phyloP scores from a whole-genome alignment of 2,888 invertebrate species.

The Dicyrtoma fusca region DNA sequence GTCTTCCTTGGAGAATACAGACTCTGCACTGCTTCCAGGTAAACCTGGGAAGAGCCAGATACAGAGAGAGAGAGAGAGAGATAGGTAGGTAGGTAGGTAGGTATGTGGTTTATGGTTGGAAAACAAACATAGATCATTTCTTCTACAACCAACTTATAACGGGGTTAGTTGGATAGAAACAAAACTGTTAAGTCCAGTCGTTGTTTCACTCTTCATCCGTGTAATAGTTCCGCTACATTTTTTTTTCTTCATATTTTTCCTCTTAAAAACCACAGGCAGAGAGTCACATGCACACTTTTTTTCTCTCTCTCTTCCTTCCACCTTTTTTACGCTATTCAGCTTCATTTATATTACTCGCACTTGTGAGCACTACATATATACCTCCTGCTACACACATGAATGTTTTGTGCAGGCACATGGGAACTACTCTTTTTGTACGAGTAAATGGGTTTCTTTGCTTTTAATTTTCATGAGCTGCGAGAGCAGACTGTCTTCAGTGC shows the following conservation, averaged over 20 bases:
- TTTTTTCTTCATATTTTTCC: slow-evolving; percentile 12
- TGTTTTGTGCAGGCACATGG: too few relatives aligned
- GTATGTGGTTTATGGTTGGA: slow-evolving; percentile 31
- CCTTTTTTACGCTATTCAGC: not conserved
- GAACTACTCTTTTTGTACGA: too few relatives aligned
- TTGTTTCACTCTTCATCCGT: slow-evolving; percentile 42
- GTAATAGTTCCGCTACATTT: slow-evolving; percentile 47
- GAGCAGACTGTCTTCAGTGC: too few relatives aligned
- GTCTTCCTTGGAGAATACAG: too few relatives aligned
- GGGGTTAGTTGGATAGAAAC: slow-evolving; percentile 49
- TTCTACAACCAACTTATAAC: slow-evolving; percentile 36
- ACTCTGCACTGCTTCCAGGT: too few relatives aligned
- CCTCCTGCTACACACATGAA: too few relatives aligned
- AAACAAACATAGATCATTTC: slow-evolving; percentile 22
- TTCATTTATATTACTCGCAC: too few relatives aligned
- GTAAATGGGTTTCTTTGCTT: too few relatives aligned
- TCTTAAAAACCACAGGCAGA: not conserved
- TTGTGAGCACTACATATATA: too few relatives aligned
- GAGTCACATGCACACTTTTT: not conserved
- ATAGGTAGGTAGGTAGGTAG: not conserved
- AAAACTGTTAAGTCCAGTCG: slow-evolving; percentile 46
- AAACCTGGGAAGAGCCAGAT: too few relatives aligned
- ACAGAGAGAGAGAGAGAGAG: slow-evolving; percentile 3
- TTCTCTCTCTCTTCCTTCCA: not conserved
- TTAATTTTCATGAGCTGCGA: too few relatives aligned